phyloP scores from a whole-genome alignment of 2,888 invertebrate species.

The Aphodius granarius region DNA sequence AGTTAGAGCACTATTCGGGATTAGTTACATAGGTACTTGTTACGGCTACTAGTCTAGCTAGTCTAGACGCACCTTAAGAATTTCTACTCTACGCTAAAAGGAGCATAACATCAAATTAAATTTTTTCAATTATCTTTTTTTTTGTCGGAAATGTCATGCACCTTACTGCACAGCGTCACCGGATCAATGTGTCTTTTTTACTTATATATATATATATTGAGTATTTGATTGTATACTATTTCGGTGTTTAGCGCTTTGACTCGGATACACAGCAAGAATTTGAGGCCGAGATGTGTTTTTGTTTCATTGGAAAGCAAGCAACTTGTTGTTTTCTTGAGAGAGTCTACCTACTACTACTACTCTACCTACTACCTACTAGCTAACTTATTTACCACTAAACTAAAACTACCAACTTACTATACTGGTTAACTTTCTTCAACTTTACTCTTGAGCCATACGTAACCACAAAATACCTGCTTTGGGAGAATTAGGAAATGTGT shows the following conservation, averaged over 20 bases:
- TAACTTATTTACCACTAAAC: slow-evolving; percentile 20
- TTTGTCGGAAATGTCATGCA: neutral
- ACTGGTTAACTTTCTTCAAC: slow-evolving; percentile 22
- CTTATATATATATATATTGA: slow-evolving; percentile 5
- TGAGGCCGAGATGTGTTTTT: slow-evolving; percentile 26
- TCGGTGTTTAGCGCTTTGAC: slow-evolving; percentile 30
- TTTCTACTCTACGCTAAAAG: too few relatives aligned
- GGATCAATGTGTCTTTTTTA: neutral
- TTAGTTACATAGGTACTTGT: too few relatives aligned
- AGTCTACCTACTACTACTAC: slow-evolving; percentile 28
- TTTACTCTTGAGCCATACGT: too few relatives aligned
- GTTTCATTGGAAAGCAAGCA: slow-evolving; percentile 16
- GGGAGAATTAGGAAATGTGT: neutral
- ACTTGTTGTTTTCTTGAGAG: slow-evolving; percentile 29
- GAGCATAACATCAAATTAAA: too few relatives aligned
- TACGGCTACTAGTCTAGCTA: too few relatives aligned
- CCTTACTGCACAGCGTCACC: neutral
- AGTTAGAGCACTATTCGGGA: too few relatives aligned
- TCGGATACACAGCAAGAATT: slow-evolving; percentile 29
- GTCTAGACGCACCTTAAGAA: too few relatives aligned
- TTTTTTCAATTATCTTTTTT: too few relatives aligned
- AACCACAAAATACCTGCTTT: neutral
- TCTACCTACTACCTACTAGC: slow-evolving; percentile 26
- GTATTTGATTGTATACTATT: slow-evolving; percentile 21
- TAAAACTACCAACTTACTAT: slow-evolving; percentile 17